Base-by-base conservation (phyloP, 1,140 invertebrate genomes). In the Drosophila paulistorum region DNA sequence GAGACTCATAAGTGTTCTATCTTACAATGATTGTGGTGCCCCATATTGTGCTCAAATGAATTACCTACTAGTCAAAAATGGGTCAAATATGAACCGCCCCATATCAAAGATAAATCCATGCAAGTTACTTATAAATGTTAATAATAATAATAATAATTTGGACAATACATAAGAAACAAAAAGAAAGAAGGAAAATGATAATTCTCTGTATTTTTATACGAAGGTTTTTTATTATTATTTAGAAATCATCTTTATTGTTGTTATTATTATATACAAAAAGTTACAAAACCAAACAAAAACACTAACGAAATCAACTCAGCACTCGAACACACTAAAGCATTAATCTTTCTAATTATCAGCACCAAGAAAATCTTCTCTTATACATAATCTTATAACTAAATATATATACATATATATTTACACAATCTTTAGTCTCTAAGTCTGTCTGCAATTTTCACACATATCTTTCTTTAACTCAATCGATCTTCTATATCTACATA, bases 191-290 rank as follows among this genome's bases (percentile, higher is more conserved):
- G 30, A 30, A 23, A 51, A 11, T 51, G 45, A 51, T 51, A 51
- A 23, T 83, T 87, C 48, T 77, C 76, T 87, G 83, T 87, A 87
- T 87, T 87, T 87, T 90, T 89, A 90, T 89, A 89, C 60, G 74
- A 85, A 11, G 45, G 45, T 51, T 51, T 51, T 48, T 51, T 51
- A 81, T 87, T 80, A 90, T 89, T 81, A 84, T 84, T 84, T 87
- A 84, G 67, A 78, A 75, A 23, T 33, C 68, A 58, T 68, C 68
- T 77, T 77, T 85, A 78, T 78, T 74, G 69, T 79, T 82, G 70
- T 72, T 83, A 74, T 74, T 57, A 72, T 48, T 57, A 64, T 57
- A 64, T 68, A 55, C 60, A 66, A 42, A 63, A 63, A 69, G 14
- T 41, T 51, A 54, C 35, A 20, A 20, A 51, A 51, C 17, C 17